phyloP scores from a whole-genome alignment of 64 coral and sea anemone genomes.

The Pocillopora damicornis region DNA sequence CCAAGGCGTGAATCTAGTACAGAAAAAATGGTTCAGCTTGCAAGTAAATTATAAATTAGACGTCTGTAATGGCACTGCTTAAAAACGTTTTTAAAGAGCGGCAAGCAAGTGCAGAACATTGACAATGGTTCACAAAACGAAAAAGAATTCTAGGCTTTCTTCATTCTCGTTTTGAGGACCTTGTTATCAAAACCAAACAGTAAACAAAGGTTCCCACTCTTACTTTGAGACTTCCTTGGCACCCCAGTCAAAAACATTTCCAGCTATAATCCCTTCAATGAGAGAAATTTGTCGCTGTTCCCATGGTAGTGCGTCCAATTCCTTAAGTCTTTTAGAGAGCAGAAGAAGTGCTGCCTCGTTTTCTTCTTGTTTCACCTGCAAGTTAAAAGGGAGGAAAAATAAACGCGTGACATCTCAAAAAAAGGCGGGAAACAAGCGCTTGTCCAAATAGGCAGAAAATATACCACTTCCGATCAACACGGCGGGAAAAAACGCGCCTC shows the following conservation, averaged over 20 bases:
- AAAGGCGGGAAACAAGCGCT: not conserved
- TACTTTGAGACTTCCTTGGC: conserved; percentile 94
- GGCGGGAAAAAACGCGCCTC: not conserved
- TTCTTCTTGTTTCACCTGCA: conserved; percentile 90
- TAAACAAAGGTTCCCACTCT: not conserved
- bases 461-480: not conserved
- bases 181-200: not conserved
- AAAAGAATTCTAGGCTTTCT: not conserved
- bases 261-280: conserved; percentile 80
- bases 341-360: conserved; percentile 83
- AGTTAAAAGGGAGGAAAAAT: not conserved
- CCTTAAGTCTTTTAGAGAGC: conserved; percentile 59
- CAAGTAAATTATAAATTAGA: too few relatives aligned
- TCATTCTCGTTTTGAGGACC: too few relatives aligned
- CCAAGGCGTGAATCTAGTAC: too few relatives aligned
- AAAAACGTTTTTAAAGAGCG: too few relatives aligned
- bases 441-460: too few relatives aligned
- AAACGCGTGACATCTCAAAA: not conserved
- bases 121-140: too few relatives aligned
- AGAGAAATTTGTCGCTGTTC: conserved; percentile 65
- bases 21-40: too few relatives aligned
- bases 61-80: too few relatives aligned
- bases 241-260: conserved; percentile 99
- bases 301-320: conserved; percentile 57
- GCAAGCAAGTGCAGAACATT: too few relatives aligned